Conservation (phyloP, 2,888 invertebrate genomes). For the Papilio demoleus region DNA sequence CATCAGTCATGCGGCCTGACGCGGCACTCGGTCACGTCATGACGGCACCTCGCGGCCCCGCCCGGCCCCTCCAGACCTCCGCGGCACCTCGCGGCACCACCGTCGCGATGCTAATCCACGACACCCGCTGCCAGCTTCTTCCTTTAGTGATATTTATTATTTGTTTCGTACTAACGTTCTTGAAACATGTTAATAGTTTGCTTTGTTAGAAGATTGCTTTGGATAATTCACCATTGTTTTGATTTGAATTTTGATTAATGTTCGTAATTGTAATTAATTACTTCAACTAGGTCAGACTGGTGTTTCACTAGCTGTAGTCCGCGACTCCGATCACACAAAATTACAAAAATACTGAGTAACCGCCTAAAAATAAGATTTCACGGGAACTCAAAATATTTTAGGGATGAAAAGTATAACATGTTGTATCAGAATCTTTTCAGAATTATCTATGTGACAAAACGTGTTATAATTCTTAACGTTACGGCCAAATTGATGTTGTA, state of each 20-base stretch:
- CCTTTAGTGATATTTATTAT: slow-evolving; percentile 32
- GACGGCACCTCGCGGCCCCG: slow-evolving; percentile 54
- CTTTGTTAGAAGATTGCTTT: slow-evolving; percentile 26
- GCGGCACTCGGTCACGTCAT: slow-evolving; percentile 69
- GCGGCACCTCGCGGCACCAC: slow-evolving; percentile 52
- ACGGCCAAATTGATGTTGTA: too few relatives aligned
- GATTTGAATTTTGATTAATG: slow-evolving; percentile 1
- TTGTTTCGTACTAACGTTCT: slow-evolving; percentile 22
- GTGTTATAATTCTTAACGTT: too few relatives aligned
- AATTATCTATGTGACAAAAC: too few relatives aligned
- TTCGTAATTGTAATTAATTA: not conserved
- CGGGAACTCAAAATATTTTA: too few relatives aligned
- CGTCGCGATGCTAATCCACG: slow-evolving; percentile 26
- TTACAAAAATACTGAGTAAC: not conserved
- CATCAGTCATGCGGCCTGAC: slow-evolving; percentile 78
- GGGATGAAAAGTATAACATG: too few relatives aligned
- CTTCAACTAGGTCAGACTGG: not conserved
- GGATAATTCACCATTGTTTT: slow-evolving; percentile 19
- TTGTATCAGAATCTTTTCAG: too few relatives aligned
- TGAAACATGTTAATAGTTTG: slow-evolving; percentile 15
- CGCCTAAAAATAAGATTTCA: not conserved
- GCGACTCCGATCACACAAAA: not conserved
- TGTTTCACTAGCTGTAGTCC: too few relatives aligned
- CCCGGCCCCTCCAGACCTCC: not conserved
- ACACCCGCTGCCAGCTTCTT: slow-evolving; percentile 44